Evolutionary conservation across 1,140 invertebrate species (phyloP), one percentile per base, ranked within the genome.

Genomic region (Tyrophagus putrescentiae): DNA sequence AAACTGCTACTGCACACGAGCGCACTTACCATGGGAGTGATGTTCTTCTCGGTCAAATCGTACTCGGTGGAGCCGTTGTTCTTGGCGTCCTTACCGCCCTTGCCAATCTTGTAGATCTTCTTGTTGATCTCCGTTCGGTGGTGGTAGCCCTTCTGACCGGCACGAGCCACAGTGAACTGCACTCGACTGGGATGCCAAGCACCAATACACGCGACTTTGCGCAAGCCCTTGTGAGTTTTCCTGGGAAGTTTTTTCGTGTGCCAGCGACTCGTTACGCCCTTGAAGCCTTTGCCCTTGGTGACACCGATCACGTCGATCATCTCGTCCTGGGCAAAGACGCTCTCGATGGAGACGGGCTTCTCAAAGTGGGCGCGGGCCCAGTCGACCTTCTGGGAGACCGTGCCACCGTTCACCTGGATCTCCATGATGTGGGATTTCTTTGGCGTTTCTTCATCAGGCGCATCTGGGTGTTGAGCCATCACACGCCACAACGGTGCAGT

Each of bases 151-250:
- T 98, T 98, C 72, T 99, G 95, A 84, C 96, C 95, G 76, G 95
- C 95, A 77, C 96, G 84, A 57, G 95, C 95, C 54, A 99, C 95
- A 62, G 93, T 95, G 78, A 92, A 98, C 64, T 92, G 90, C 18
- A 99, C 95, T 73, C 96, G 80, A 68, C 89, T 93, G 62, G 96
- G 96, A 98, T 99, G 96, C 96, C 96, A 99, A n/a, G 96, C 95
- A 73, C 95, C 96, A 76, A 99, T 98, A 87, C 96, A 99, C 69
- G 96, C 96, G 60, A 99, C 95, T 75, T 99, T 99, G 57, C 96
- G 82, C 64, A 99, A 78, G 90, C 96, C 96, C 74, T 99, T 99
- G 79, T 99, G 96, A 0, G 95, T 99, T 78, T 99, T 99, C 65
- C 96, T 83, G 1, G 96, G 96, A 67, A 99, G 76, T 76, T 99